Percentiles rank a stretch among this genome's conserved stretches.
Conservation (phyloP, 2,888 invertebrate species). For the Chydorus sphaericus region DNA sequence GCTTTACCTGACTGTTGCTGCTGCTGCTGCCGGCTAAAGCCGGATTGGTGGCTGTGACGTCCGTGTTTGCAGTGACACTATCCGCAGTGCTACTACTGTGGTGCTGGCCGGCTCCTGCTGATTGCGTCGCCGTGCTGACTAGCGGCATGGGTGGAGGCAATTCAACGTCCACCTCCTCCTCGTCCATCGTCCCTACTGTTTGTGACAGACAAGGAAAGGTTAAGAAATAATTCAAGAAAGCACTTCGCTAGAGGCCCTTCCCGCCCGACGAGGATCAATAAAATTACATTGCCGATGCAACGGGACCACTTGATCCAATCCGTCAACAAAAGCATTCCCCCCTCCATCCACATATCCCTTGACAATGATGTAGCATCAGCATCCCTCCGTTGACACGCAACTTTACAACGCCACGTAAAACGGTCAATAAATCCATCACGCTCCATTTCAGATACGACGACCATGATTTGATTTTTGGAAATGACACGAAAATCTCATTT, state of each 20-base stretch:
- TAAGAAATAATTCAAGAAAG: background rate
- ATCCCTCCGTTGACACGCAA: too few species aligned
- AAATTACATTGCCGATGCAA: background rate
- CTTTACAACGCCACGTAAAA: background rate
- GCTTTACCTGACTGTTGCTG: slow-evolving; percentile 2
- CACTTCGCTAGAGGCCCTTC: too few species aligned
- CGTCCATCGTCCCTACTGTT: slow-evolving; percentile 24
- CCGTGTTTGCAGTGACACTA: too few species aligned
- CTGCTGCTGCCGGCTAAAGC: background rate
- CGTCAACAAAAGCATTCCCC: background rate
- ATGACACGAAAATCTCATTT: too few species aligned
- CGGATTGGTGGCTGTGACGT: background rate
- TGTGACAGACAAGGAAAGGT: background rate
- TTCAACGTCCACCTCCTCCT: slow-evolving; percentile 57
- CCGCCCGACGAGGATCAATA: background rate
- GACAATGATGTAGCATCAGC: too few species aligned
- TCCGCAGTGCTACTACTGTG: background rate
- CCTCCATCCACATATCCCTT: too few species aligned
- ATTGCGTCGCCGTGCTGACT: slow-evolving; percentile 7
- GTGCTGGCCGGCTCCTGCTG: background rate
- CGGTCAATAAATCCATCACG: too few species aligned
- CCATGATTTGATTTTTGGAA: too few species aligned
- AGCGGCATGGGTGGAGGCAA: slow-evolving; percentile 85
- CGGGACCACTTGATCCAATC: background rate
- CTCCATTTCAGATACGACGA: too few species aligned